phyloP scores from a whole-genome alignment of 2,113 vertebrate species.

The Odontophorus gujanensis region DNA sequence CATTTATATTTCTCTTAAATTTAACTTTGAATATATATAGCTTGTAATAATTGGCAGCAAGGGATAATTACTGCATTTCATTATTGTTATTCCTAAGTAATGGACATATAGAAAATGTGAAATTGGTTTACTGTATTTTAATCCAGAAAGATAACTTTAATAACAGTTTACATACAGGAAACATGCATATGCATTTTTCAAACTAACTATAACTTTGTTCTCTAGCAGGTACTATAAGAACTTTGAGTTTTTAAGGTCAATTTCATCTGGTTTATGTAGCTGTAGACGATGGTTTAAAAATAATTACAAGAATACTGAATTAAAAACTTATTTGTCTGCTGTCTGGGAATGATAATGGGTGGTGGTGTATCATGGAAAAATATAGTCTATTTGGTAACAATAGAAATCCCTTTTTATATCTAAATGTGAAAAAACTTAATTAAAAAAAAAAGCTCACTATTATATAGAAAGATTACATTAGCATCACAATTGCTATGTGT shows the following conservation, averaged over 20 bases:
- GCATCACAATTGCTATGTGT: not conserved
- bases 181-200: not conserved
- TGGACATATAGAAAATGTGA: not conserved
- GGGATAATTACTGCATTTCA: not conserved
- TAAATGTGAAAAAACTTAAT: not conserved
- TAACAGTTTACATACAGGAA: fast-evolving
- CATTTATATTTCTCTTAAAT: not conserved
- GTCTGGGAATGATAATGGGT: not conserved
- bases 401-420: not conserved
- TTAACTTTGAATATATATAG: not conserved
- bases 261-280: not conserved
- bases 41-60: not conserved
- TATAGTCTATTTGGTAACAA: not conserved
- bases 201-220: not conserved
- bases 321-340: not conserved
- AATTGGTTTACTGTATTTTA: not conserved
- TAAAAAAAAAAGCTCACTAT: not conserved
- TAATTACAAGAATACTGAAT: not conserved
- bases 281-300: not conserved
- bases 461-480: not conserved
- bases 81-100: not conserved
- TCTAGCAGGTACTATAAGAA: not conserved
- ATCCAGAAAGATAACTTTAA: not conserved
- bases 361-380: not conserved
- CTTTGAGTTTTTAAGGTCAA: not conserved